These are phyloP conservation scores for Drosophila helvetica DNA, from an alignment of 2,888 invertebrate genomes.

Conservation along the genomic window DNA sequence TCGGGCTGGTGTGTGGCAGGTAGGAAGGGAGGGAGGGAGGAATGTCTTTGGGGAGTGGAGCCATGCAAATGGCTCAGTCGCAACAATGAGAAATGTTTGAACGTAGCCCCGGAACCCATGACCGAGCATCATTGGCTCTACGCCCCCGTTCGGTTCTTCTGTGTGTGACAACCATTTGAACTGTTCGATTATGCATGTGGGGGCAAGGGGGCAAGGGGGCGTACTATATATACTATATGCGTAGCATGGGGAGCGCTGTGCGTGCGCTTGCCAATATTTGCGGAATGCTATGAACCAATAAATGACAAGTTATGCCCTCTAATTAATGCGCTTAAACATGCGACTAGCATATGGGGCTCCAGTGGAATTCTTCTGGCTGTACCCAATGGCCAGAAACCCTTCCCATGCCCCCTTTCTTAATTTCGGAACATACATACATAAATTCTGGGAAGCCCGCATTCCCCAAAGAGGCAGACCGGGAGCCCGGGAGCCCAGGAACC, in stretches of 20 bases:
- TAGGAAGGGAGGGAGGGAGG: neutral
- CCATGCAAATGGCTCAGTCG: slow-evolving; percentile 33
- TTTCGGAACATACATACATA: slow-evolving; percentile 33
- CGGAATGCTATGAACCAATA: slow-evolving; percentile 61
- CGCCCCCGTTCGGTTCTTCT: neutral
- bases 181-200: slow-evolving; percentile 66
- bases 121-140: slow-evolving; percentile 27
- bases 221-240: no score
- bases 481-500: slow-evolving; percentile 30
- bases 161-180: slow-evolving; percentile 39
- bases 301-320: slow-evolving; percentile 70
- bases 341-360: slow-evolving; percentile 55
- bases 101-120: slow-evolving; percentile 3
- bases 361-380: slow-evolving; percentile 4
- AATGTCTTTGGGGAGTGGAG: slow-evolving; percentile 26
- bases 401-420: slow-evolving; percentile 22
- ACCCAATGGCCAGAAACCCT: slow-evolving; percentile 5
- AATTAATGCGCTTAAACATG: slow-evolving; percentile 72
- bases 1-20: slow-evolving; percentile 12
- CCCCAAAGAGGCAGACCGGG: slow-evolving; percentile 22
- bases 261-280: slow-evolving; percentile 48
- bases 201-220: neutral
- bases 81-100: slow-evolving; percentile 38
- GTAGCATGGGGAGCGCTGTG: slow-evolving; percentile 21
- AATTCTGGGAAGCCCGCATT: slow-evolving; percentile 32